phyloP scores from a whole-genome alignment of 2,888 invertebrate genomes.

The Hypomecis punctinalis region DNA sequence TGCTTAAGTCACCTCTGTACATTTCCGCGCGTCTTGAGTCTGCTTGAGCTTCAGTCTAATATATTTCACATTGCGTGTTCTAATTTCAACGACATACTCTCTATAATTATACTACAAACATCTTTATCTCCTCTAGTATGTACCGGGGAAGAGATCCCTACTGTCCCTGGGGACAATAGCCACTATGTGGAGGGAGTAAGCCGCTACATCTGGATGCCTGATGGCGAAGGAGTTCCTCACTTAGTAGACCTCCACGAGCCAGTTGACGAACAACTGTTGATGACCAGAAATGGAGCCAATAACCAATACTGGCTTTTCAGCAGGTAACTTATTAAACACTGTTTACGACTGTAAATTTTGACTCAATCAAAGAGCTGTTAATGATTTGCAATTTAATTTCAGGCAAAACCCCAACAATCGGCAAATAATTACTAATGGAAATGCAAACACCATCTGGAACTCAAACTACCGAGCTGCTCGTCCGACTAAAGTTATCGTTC shows the following conservation, averaged over 20 bases:
- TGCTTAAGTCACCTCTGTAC: too few species aligned
- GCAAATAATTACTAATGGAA: constrained; percentile 61
- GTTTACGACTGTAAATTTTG: too few species aligned
- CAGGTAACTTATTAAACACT: constrained; percentile 48
- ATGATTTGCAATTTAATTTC: not conserved
- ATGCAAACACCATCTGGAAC: constrained; percentile 56
- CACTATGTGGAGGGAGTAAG: constrained; percentile 75
- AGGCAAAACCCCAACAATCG: constrained; percentile 36
- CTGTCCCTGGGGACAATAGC: constrained; percentile 71
- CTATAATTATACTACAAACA: not conserved
- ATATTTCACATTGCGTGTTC: too few species aligned
- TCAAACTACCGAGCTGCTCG: constrained; percentile 60
- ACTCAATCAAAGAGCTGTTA: too few species aligned
- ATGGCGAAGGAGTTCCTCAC: constrained; percentile 64
- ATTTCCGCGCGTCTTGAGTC: too few species aligned
- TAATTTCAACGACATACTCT: not conserved
- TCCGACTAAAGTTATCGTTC: constrained; percentile 63
- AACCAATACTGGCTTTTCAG: constrained; percentile 71
- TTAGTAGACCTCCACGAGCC: constrained; percentile 68
- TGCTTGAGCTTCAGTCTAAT: too few species aligned
- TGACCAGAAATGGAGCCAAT: constrained; percentile 62
- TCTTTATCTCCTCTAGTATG: constrained; percentile 53
- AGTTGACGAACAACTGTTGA: constrained; percentile 46
- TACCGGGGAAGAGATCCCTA: constrained; percentile 56
- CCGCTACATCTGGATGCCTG: constrained; percentile 77